phyloP scores from a whole-genome alignment of 2,888 invertebrate genomes.

The Tolmerus cingulatus region DNA sequence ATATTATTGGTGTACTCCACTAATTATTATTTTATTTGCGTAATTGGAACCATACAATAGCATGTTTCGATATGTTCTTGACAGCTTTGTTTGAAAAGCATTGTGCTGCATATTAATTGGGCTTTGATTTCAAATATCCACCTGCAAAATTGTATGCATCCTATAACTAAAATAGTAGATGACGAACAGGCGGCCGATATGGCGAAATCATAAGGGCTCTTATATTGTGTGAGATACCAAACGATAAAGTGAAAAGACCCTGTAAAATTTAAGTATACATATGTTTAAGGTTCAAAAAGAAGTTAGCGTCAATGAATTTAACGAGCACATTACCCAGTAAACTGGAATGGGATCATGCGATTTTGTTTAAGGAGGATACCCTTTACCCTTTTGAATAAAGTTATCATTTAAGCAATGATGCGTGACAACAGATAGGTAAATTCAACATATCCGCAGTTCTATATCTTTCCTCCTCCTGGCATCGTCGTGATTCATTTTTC shows the following conservation, averaged over 20 bases:
- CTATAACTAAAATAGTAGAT: no score
- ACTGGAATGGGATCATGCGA: not conserved
- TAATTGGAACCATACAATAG: no score
- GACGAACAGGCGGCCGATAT: no score
- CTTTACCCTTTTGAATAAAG: not conserved
- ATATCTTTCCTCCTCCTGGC: not conserved
- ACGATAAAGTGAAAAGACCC: not conserved
- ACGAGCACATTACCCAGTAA: not conserved
- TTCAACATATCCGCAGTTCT: not conserved
- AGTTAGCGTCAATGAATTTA: not conserved
- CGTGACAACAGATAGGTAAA: not conserved
- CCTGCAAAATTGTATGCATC: no score
- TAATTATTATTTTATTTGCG: no score
- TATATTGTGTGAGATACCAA: not conserved
- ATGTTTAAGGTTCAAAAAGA: not conserved
- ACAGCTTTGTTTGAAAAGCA: no score
- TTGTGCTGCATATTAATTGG: no score
- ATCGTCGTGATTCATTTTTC: not conserved
- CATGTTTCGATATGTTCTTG: no score
- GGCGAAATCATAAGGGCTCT: no score
- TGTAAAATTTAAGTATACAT: not conserved
- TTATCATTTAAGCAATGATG: not conserved
- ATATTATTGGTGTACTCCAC: no score
- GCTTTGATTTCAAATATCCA: no score
- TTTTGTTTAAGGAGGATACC: not conserved